These are phyloP conservation scores for Cephus runcator DNA, from an alignment of 2,888 invertebrate species.

Conservation along the genomic window DNA sequence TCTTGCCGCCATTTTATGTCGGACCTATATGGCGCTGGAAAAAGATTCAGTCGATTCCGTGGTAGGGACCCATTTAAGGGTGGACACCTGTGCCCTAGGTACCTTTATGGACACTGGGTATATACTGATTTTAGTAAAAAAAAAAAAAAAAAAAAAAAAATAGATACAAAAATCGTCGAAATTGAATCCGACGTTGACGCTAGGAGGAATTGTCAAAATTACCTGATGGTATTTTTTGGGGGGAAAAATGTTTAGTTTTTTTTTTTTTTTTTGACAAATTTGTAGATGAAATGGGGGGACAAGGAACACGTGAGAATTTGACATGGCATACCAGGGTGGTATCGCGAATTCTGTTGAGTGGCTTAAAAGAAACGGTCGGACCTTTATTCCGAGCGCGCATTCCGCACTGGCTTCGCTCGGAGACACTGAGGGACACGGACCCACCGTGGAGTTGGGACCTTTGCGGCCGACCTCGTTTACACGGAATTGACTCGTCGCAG, in stretches of 20 bases:
- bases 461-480: conserved; percentile 30
- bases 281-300: background rate
- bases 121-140: background rate
- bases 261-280: background rate
- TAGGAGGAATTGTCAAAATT: background rate
- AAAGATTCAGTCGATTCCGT: conserved; percentile 44
- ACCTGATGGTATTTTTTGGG: background rate
- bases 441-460: background rate
- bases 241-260: background rate
- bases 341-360: background rate
- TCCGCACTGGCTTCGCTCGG: conserved; percentile 8
- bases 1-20: conserved; percentile 12
- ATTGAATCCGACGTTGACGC: background rate
- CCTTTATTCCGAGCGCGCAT: conserved; percentile 19
- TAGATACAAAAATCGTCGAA: background rate
- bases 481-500: conserved; percentile 61
- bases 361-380: conserved; percentile 9
- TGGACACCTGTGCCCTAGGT: conserved; percentile 49
- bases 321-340: conserved; percentile 3
- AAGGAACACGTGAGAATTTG: background rate
- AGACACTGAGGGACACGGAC: background rate
- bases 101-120: conserved; percentile 40
- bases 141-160: too few species aligned
- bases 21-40: conserved; percentile 45
- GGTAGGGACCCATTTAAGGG: conserved; percentile 48